A percentile compares a stretch with the other conserved stretches of the same genome.
phyloP scores from a whole-genome alignment of 1,140 invertebrate genomes.

The Micrasema minimum region DNA sequence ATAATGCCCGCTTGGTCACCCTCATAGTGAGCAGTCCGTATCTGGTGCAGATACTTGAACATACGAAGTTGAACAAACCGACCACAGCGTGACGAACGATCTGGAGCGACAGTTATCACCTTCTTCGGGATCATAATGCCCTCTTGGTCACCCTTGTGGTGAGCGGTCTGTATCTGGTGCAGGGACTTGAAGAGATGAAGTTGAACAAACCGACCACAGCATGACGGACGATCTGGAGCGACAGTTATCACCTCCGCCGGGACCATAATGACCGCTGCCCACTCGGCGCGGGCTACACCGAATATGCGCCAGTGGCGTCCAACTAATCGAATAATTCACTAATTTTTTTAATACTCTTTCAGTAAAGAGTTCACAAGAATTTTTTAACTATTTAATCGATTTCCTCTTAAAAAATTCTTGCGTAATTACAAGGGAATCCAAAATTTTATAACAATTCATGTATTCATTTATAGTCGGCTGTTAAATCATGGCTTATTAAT shows the following conservation, averaged over 20 bases:
- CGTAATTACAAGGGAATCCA: too few relatives aligned
- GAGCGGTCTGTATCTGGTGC: conserved; percentile 12
- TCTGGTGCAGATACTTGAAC: conserved; percentile 34
- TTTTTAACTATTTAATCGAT: too few relatives aligned
- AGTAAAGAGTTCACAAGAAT: too few relatives aligned
- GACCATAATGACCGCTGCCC: conserved; percentile 38
- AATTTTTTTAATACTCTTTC: too few relatives aligned
- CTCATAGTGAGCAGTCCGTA: neutral
- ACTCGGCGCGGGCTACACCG: conserved; percentile 12
- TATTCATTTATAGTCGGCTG: too few relatives aligned
- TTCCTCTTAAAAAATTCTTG: too few relatives aligned
- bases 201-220: conserved; percentile 16
- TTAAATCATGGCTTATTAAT: too few relatives aligned
- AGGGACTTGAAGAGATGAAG: too few relatives aligned
- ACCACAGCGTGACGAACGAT: conserved; percentile 31
- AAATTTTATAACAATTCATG: too few relatives aligned
- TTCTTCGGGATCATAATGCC: conserved; percentile 18
- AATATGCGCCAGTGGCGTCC: conserved; percentile 3
- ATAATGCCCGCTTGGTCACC: too few relatives aligned
- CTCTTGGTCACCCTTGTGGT: neutral
- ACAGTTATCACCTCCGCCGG: conserved; percentile 42
- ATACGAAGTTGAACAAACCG: conserved; percentile 27
- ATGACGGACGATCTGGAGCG: conserved; percentile 34
- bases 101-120: conserved; percentile 40
- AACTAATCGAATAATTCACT: too few relatives aligned